Evolutionary conservation across 2,797 vertebrate genomes (phyloP), one percentile per base, ranked within the genome.

Genomic region (Eospalax fontanierii): DNA sequence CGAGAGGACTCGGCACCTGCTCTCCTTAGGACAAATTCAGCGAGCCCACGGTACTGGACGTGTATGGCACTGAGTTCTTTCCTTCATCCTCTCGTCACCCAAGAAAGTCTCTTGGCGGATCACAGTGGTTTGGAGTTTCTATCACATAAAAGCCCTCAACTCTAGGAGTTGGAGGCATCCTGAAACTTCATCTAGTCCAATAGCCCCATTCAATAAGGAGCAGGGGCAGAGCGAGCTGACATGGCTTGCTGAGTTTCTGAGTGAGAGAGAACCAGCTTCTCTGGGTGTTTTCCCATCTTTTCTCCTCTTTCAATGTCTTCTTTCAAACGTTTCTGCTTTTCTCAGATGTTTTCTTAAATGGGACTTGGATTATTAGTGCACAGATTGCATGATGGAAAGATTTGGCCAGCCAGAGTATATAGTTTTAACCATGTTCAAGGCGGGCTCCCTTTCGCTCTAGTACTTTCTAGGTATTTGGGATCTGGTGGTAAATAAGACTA

Each of bases 21-120:
- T 92, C 90, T 43, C 18, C 61, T 78, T 22, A 46, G 61, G 79
- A 40, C 5, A 59, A 18, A 40, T 38, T 66, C 33, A n/a, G 0
- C 50, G 68, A 81, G 90, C 38, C 28, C 59, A 15, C 28, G 68
- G 80, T 24, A 40, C 30, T 70, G 10, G 33, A 40, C 21, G 33
- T 54, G 18, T 46, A 2, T 4, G 33, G 35, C 3, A 1, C 22
- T 12, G 19, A 74, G 8, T 35, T 78, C 24, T 78, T 59, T 38
- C 38, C 9, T 65, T 6, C 21, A 12, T n/a, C 22, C 57, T 66
- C 0, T 21, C 54, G 1, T 50, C 1, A 1, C 35, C 43, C 14
- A 35, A 76, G 46, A 66, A 28, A 15, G 78, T 54, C 43, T 54
- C 6, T 71, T 38, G 0, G 0, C 1, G 38, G 50, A 0, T 59